A percentile compares a stretch with the other conserved stretches of the same genome.
phyloP scores from a whole-genome alignment of 2,113 vertebrate species.

The Sus scrofa region DNA sequence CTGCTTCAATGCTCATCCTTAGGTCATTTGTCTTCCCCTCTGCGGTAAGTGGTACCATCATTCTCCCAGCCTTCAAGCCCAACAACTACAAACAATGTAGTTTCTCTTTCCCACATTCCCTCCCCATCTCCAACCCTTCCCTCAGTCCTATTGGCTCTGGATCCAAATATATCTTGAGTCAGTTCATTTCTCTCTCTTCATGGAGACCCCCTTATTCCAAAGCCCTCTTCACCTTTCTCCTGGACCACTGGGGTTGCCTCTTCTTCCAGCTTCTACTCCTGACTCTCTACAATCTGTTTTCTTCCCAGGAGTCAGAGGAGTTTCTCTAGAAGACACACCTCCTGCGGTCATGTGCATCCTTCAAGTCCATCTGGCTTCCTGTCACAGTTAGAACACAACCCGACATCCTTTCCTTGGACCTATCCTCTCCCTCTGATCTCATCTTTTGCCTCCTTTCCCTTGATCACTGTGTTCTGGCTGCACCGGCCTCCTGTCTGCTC shows the following conservation, averaged over 20 bases:
- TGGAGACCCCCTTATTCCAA: not conserved
- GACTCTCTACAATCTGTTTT: not conserved
- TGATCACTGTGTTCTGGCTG: rapidly evolving
- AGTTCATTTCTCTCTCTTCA: no score
- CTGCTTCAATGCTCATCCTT: not conserved
- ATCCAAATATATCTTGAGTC: not conserved
- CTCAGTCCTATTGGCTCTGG: not conserved
- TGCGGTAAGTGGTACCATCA: rapidly evolving
- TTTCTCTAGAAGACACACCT: rapidly evolving
- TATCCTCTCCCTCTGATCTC: no score
- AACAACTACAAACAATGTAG: not conserved
- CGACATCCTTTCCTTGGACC: no score
- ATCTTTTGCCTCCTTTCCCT: not conserved
- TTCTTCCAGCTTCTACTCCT: not conserved
- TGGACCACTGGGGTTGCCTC: rapidly evolving
- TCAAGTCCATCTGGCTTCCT: not conserved
- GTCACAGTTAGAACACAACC: not conserved
- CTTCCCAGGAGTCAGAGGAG: not conserved
- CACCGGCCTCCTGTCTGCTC: not conserved
- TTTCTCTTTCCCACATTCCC: not conserved
- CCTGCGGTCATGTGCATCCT: not conserved
- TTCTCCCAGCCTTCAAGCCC: not conserved
- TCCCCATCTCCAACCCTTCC: not conserved
- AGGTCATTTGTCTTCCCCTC: rapidly evolving
- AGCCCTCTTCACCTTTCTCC: not conserved